Percentiles rank a stretch among this genome's conserved stretches.
phyloP scores from a whole-genome alignment of 2,797 vertebrate genomes.

The Holocentrus rufus region DNA sequence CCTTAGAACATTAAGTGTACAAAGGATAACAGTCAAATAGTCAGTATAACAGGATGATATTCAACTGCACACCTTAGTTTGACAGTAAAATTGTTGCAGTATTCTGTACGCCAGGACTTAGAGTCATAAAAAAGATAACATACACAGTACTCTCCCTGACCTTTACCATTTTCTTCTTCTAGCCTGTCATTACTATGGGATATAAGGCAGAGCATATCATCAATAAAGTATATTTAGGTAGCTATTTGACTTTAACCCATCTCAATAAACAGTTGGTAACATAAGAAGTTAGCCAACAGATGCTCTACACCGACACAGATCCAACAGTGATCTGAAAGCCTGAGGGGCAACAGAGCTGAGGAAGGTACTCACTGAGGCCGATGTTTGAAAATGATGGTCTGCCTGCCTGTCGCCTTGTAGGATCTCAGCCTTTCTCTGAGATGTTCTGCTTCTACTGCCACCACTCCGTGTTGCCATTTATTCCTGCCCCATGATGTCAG shows the following conservation, averaged over 20 bases:
- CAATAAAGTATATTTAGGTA: neutral
- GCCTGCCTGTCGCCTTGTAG: slow-evolving; percentile 24
- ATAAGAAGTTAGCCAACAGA: slow-evolving; percentile 4
- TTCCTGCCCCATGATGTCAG: slow-evolving; percentile 72
- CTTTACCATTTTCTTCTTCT: neutral
- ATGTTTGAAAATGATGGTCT: slow-evolving; percentile 16
- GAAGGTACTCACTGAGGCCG: slow-evolving; percentile 60
- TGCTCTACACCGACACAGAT: neutral
- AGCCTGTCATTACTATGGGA: neutral
- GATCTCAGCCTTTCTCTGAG: slow-evolving; percentile 49
- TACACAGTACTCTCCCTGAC: neutral
- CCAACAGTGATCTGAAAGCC: neutral
- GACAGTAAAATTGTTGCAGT: slow-evolving; percentile 52
- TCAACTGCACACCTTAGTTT: slow-evolving; percentile 27
- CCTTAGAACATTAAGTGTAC: neutral
- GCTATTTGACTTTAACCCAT: neutral
- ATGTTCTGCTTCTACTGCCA: slow-evolving; percentile 29
- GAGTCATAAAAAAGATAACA: slow-evolving; percentile 31
- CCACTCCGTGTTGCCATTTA: slow-evolving; percentile 40
- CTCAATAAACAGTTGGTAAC: neutral
- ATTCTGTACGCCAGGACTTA: neutral
- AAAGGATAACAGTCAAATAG: slow-evolving; percentile 28
- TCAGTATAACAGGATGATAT: slow-evolving; percentile 12
- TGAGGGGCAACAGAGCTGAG: neutral
- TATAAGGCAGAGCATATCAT: neutral